Base-by-base conservation (phyloP, 23 tunicate species). In the Trididemnum clinides region DNA sequence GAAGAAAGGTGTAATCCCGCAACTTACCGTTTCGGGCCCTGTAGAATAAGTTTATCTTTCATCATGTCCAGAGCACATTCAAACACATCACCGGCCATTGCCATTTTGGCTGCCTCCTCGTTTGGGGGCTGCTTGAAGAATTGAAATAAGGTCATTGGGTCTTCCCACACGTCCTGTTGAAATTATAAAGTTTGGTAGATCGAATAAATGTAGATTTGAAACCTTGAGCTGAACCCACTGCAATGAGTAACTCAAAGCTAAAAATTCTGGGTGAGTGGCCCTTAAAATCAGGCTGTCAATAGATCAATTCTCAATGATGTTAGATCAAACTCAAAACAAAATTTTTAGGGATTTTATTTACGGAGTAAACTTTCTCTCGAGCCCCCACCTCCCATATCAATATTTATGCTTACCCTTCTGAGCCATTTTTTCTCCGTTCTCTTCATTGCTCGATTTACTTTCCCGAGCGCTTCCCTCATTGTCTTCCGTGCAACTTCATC, bases 51-150 rank as follows among this genome's bases (percentile, higher is more conserved):
- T 51, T 91, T 77, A n/a, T 87, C 77, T 19, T 84, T 57, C 27
- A 87, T 64, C 37, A 82, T 64, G 34, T 83, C 86, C 0, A 91
- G 59, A 0, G 97, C 80, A 28, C 71, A 64, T 64, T 87, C 85
- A 39, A 82, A 95, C 1, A 95, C 44, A 51, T 96, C 99, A 19
- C 91, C 97, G 28, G 99, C 97, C 36, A 57, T 76, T 0, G 96
- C 95, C 81, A 91, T 84, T 0, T 37, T 39, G 31, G 62, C 78
- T 49, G 97, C 39, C 31, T 96, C 99, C 30, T 84, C 87, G 71
- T 85, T 84, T 34, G 96, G 93, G 10, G 99, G 99, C 25, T 92
- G 90, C 73, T 96, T 96, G 79, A 96, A 96, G 71, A 84, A 96
- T 58, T 93, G 90, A 51, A 96, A 92, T 44, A 96, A 38, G 1